Conservation (phyloP, 2,888 invertebrate genomes). For the Drosophila flavopinicola region DNA sequence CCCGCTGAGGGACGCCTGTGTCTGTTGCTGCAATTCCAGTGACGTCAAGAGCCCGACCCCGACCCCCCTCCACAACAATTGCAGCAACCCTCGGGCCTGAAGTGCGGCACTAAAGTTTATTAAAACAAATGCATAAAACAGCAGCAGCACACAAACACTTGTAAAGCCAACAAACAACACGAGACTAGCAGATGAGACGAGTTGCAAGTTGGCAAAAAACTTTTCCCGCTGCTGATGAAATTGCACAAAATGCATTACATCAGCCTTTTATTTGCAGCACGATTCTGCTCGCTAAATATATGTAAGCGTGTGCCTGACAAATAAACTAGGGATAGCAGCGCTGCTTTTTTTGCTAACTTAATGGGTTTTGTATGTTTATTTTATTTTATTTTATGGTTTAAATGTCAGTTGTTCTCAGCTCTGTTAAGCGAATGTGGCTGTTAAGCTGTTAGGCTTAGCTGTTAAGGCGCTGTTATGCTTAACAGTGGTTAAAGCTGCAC, state of each 20-base stretch:
- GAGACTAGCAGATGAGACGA: slow-evolving; percentile 14
- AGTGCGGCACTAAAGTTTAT: slow-evolving; percentile 38
- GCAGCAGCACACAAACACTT: slow-evolving; percentile 27
- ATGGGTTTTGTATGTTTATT: background rate
- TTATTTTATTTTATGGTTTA: too few species aligned
- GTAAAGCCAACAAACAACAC: slow-evolving; percentile 30
- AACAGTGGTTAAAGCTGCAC: background rate
- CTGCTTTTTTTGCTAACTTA: background rate
- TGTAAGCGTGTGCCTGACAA: slow-evolving; percentile 1
- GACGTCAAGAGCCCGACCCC: slow-evolving; percentile 2
- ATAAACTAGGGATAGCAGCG: slow-evolving; percentile 5
- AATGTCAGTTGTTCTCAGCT: background rate
- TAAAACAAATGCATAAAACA: slow-evolving; percentile 34
- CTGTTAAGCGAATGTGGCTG: background rate
- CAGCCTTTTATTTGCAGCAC: slow-evolving; percentile 33
- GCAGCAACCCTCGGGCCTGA: slow-evolving; percentile 4
- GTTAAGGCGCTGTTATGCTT: background rate
- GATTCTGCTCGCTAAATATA: slow-evolving; percentile 9
- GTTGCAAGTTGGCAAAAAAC: slow-evolving; percentile 30
- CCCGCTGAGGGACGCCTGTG: slow-evolving; percentile 7
- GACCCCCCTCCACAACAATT: background rate
- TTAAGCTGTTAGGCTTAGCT: slow-evolving; percentile 1
- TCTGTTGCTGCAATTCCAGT: slow-evolving; percentile 13
- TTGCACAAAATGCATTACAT: slow-evolving; percentile 47
- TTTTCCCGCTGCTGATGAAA: slow-evolving; percentile 62